Evolutionary conservation across 2,888 invertebrate genomes (phyloP), one percentile per base, ranked within the genome.

Genomic region (Sussaba pulchella): DNA sequence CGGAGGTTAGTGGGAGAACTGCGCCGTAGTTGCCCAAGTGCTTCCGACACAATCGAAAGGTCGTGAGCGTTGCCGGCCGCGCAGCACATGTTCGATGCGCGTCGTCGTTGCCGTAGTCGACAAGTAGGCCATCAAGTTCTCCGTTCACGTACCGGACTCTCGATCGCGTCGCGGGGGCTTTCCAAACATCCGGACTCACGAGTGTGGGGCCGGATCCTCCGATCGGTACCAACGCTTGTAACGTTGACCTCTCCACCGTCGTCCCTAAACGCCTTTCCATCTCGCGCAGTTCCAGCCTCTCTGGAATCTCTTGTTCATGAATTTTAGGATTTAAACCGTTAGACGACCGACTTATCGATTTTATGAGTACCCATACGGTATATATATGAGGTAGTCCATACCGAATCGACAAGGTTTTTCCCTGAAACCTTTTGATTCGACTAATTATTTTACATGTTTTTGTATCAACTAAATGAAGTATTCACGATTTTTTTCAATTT

Each of bases 111-210:
- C n/a, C n/a, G 74, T 73, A 79, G 76, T 57, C 81, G 79, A 80
- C 80, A 83, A 83, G 85, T 84, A 84, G 83, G 83, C 83, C 85
- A 86, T 87, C 86, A 83, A 86, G 83, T 81, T 87, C 86, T 77
- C 81, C 78, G 81, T 78, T 74, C 78, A 74, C 80, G 82, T 82
- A 78, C 63, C 78, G 70, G 75, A 82, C 78, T 85, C 82, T 78
- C 83, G 78, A 72, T 76, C 76, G 67, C 52, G 31, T 50, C 52
- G 78, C 59, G 63, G 52, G 54, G 75, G 52, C 47, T 45, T 41
- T 41, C 75, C 14, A 12, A 75, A 17, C 77, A 72, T 66, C 63
- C 61, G 54, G 67, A 59, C 67, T 31, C 52, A 47, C 24, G 45
- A 43, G n/a, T 31, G 31, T 45, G 21, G 36, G 8, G 57, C 54